Conservation (phyloP, 1,140 invertebrate species). For the Nephila pilipes region DNA sequence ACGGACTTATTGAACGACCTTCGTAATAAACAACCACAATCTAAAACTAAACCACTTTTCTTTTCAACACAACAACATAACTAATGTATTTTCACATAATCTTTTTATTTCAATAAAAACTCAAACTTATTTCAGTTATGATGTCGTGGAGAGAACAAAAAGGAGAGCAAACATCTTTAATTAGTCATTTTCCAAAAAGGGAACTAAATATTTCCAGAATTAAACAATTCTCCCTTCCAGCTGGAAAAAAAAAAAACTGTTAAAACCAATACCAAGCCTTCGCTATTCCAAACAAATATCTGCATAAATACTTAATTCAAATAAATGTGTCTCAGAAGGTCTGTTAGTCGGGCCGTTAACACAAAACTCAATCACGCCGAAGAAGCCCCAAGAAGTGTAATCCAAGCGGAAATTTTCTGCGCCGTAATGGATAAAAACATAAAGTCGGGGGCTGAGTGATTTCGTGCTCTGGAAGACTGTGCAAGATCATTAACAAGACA, state of each 20-base stretch:
- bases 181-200: too few species aligned
- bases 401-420: background rate
- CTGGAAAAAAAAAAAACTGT: background rate
- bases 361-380: constrained; percentile 6
- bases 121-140: too few species aligned
- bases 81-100: too few species aligned
- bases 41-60: too few species aligned
- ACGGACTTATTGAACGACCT: too few species aligned
- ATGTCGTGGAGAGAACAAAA: too few species aligned
- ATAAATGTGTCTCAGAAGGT: background rate
- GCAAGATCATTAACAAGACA: constrained; percentile 44
- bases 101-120: too few species aligned
- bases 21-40: too few species aligned
- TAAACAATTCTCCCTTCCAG: too few species aligned
- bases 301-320: constrained; percentile 30
- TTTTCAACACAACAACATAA: too few species aligned
- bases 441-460: background rate
- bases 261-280: background rate
- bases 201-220: too few species aligned
- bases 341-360: constrained; percentile 48
- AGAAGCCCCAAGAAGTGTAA: constrained; percentile 23
- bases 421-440: background rate
- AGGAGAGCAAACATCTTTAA: too few species aligned
- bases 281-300: background rate
- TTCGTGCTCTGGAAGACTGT: constrained; percentile 4